Percentiles rank a stretch among this genome's conserved stretches.
These are phyloP conservation scores for Sussaba pulchella DNA, from an alignment of 2,888 invertebrate species.

Conservation along the genomic window DNA sequence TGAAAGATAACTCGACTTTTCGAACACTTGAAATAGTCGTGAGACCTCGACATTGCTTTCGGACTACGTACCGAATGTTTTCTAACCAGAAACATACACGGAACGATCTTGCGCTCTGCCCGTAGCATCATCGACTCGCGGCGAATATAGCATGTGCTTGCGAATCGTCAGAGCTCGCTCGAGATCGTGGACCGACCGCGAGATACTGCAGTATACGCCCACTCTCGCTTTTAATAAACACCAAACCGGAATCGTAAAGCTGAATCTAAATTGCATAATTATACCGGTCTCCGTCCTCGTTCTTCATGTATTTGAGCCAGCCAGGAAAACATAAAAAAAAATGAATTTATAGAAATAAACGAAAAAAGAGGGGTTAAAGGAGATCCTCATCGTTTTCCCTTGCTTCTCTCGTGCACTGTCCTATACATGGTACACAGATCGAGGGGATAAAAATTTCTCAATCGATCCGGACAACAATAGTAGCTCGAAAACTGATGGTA, in stretches of 20 bases:
- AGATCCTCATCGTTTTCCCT: slow-evolving; percentile 22
- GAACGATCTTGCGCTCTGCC: slow-evolving; percentile 23
- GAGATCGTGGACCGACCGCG: slow-evolving; percentile 31
- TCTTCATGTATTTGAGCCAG: slow-evolving; percentile 35
- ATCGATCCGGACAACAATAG: not conserved
- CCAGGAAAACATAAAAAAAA: slow-evolving; percentile 5
- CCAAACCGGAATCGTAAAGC: slow-evolving; percentile 80
- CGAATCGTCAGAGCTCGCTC: slow-evolving; percentile 26
- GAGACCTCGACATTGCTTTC: slow-evolving; percentile 11
- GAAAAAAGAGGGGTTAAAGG: slow-evolving; percentile 2
- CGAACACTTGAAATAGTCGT: too few relatives aligned
- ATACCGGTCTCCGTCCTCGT: slow-evolving; percentile 75
- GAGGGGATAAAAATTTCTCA: not conserved
- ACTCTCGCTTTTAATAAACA: slow-evolving; percentile 81
- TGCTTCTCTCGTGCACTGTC: not conserved
- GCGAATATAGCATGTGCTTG: slow-evolving; percentile 4
- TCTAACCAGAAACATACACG: slow-evolving; percentile 15
- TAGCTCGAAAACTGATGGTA: not conserved
- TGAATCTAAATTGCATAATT: slow-evolving; percentile 83
- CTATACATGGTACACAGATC: not conserved
- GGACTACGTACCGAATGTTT: slow-evolving; percentile 10
- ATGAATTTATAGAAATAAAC: slow-evolving; percentile 23
- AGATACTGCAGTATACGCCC: slow-evolving; percentile 69
- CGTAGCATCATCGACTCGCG: slow-evolving; percentile 23
- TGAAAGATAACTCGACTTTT: not conserved